Conservation (phyloP, 2,113 vertebrate genomes). For the Triplophysa dalaica region DNA sequence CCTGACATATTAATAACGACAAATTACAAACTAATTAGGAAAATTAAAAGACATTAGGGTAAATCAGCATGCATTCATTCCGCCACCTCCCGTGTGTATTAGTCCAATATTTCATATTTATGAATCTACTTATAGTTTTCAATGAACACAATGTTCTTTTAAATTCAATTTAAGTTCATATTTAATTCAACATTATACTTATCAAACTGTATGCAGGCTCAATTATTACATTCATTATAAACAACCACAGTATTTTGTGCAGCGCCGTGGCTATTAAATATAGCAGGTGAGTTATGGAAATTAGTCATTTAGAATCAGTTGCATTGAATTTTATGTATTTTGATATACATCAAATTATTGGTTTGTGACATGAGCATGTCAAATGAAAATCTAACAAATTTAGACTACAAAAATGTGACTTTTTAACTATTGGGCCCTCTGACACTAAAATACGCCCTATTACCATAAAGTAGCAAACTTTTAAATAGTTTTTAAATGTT, state of each 20-base stretch:
- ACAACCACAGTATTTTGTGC: background rate
- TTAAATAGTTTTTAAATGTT: no score
- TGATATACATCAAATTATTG: background rate
- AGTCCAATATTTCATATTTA: background rate
- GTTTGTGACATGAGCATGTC: background rate
- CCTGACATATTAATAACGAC: constrained; percentile 40
- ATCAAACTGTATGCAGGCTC: background rate
- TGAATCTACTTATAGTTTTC: background rate
- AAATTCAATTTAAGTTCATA: constrained; percentile 11
- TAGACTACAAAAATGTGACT: no score
- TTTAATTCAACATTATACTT: constrained; percentile 27
- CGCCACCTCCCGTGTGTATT: constrained; percentile 14
- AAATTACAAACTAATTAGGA: constrained; percentile 43
- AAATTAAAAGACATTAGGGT: constrained; percentile 37
- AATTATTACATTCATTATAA: background rate
- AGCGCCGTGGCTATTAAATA: background rate
- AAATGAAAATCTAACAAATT: no score
- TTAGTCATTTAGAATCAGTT: background rate
- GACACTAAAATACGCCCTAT: no score
- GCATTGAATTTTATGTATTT: background rate
- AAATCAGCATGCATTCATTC: constrained; percentile 19
- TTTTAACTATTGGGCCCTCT: no score
- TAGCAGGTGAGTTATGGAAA: background rate
- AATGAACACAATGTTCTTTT: constrained; percentile 7
- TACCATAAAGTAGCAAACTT: no score